Percentiles rank a stretch among this genome's conserved stretches.
Evolutionary conservation across 53 echinoderm and acorn worm genomes (phyloP).

Genomic region (Zoroaster sp.): DNA sequence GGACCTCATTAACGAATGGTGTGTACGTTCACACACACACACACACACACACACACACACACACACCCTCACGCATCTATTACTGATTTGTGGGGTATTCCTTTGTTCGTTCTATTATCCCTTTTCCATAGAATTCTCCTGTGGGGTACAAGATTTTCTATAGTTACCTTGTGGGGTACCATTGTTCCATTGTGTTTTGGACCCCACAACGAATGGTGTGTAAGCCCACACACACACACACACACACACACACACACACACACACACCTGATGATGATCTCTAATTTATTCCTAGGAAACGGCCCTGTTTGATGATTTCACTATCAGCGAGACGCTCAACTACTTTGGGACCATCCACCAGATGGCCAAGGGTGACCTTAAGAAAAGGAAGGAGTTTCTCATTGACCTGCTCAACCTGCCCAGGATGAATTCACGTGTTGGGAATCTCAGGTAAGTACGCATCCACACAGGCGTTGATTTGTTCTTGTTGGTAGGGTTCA

Average conservation of each 20-base stretch:
- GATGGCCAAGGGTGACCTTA: conserved; percentile 49
- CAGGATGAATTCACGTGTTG: conserved; percentile 52
- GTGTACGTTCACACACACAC: background rate
- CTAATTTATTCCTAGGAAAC: conserved; percentile 72
- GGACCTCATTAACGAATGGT: too few species aligned
- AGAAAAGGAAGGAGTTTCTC: conserved; percentile 67
- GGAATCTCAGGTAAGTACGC: conserved; percentile 77
- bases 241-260: background rate
- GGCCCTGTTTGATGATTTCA: conserved; percentile 89
- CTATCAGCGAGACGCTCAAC: conserved; percentile 84
- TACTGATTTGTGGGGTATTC: too few species aligned
- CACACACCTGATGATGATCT: background rate
- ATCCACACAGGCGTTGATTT: background rate
- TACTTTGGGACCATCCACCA: conserved; percentile 86
- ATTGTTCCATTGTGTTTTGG: too few species aligned
- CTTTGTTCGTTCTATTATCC: too few species aligned
- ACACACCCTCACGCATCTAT: too few species aligned
- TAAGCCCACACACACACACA: too few species aligned
- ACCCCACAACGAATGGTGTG: too few species aligned
- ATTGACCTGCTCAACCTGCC: conserved; percentile 79
- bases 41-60: background rate
- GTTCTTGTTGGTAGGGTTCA: too few species aligned
- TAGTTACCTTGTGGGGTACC: too few species aligned
- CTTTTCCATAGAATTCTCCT: too few species aligned
- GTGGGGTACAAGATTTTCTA: too few species aligned